Evolutionary conservation across 2,888 invertebrate species (phyloP).

Genomic region (Chrysotoxum bicinctum): DNA sequence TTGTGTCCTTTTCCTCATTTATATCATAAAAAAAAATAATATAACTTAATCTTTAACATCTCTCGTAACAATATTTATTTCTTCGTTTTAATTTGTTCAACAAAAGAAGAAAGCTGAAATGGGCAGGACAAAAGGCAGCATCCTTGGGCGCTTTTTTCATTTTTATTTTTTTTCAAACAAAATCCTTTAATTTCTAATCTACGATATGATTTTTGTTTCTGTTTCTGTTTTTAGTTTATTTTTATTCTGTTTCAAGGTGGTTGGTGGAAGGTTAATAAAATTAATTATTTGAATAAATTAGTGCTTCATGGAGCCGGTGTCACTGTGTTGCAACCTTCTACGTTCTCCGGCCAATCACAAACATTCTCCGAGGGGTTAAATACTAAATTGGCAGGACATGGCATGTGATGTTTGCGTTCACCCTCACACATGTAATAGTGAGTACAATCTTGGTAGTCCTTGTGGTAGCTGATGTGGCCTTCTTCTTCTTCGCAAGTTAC

Average conservation of each 20-base stretch:
- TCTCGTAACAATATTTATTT: constrained; percentile 43
- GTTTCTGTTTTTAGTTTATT: neutral
- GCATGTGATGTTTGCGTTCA: constrained; percentile 97
- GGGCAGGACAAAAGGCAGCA: constrained; percentile 47
- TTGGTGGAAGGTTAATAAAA: constrained; percentile 40
- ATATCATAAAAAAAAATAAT: constrained; percentile 33
- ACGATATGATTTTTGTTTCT: neutral
- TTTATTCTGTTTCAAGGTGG: constrained; percentile 38
- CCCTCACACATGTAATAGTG: constrained; percentile 98
- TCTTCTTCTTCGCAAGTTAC: constrained; percentile 95
- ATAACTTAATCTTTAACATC: constrained; percentile 65
- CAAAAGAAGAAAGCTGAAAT: constrained; percentile 27
- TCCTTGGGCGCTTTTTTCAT: constrained; percentile 10
- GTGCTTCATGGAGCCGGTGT: constrained; percentile 84
- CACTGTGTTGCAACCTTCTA: constrained; percentile 90
- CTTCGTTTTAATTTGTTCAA: constrained; percentile 34
- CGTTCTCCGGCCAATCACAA: constrained; percentile 98
- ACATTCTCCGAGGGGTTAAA: constrained; percentile 96
- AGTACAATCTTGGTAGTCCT: constrained; percentile 94
- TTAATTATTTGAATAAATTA: constrained; percentile 24
- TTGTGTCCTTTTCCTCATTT: constrained; percentile 47
- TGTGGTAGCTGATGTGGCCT: constrained; percentile 96
- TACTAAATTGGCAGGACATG: constrained; percentile 94
- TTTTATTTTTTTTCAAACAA: constrained; percentile 14
- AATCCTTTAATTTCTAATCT: constrained; percentile 18